phyloP scores from a whole-genome alignment of 2,113 vertebrate species.

The Gracilinanus agilis region DNA sequence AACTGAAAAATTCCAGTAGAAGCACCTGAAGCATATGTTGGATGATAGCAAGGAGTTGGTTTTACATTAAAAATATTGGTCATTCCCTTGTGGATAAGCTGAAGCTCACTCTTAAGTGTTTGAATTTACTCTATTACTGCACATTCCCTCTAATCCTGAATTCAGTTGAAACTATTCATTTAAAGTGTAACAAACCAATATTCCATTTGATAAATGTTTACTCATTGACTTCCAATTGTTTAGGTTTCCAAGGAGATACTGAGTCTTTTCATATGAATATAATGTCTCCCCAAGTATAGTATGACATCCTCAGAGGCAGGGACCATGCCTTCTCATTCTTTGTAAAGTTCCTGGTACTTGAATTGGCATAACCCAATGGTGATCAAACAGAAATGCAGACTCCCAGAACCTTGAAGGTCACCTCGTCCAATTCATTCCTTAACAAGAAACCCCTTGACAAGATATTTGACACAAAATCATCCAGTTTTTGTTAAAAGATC shows the following conservation, averaged over 20 bases:
- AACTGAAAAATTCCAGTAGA: too few relatives aligned
- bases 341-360: background rate
- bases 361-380: background rate
- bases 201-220: background rate
- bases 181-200: background rate
- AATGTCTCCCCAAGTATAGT: conserved; percentile 35
- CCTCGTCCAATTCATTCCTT: background rate
- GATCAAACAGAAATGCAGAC: background rate
- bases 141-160: too few relatives aligned
- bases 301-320: background rate
- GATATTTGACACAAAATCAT: background rate
- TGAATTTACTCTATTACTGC: too few relatives aligned
- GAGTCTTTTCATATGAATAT: conserved; percentile 4
- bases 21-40: too few relatives aligned
- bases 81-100: too few relatives aligned
- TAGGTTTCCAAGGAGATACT: background rate
- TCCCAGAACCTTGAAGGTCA: background rate
- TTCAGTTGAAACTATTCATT: background rate
- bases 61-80: too few relatives aligned
- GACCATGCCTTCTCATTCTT: background rate
- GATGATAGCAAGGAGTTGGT: too few relatives aligned
- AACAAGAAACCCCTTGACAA: background rate
- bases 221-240: background rate
- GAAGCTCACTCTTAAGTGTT: too few relatives aligned
- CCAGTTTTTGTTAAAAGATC: background rate